These are phyloP conservation scores for Drosophila quasianomalipes DNA, from an alignment of 2,888 invertebrate species.

Conservation along the genomic window DNA sequence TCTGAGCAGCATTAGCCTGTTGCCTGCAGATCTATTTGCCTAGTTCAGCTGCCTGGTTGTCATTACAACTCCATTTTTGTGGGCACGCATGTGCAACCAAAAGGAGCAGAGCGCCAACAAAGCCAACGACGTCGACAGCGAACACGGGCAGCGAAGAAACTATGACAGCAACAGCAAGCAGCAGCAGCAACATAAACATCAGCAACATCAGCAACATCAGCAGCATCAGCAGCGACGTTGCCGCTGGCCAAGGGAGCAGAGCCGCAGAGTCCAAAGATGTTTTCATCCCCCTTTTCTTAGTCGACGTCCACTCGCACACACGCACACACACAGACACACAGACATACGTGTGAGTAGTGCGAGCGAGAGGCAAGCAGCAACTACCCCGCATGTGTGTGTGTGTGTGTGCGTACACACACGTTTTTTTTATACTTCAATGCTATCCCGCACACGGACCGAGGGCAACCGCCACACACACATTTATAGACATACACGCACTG, in stretches of 20 bases:
- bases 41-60: not conserved
- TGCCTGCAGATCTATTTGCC: not conserved
- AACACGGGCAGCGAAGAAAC: not conserved
- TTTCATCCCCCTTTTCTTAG: slow-evolving; percentile 77
- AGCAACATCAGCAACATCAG: not conserved
- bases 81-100: slow-evolving; percentile 1
- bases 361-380: slow-evolving; percentile 55
- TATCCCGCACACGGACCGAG: slow-evolving; percentile 53
- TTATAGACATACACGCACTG: not conserved
- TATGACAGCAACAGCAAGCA: slow-evolving; percentile 26
- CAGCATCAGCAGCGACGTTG: slow-evolving; percentile 27
- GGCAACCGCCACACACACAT: slow-evolving; percentile 31
- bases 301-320: slow-evolving; percentile 62
- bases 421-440: slow-evolving; percentile 24
- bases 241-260: slow-evolving; percentile 44
- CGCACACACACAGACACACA: slow-evolving; percentile 45
- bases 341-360: slow-evolving; percentile 26
- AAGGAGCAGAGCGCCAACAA: slow-evolving; percentile 17
- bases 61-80: slow-evolving; percentile 1
- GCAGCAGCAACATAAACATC: slow-evolving; percentile 21
- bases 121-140: not conserved
- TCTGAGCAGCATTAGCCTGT: not conserved
- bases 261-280: slow-evolving; percentile 60
- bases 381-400: slow-evolving; percentile 46
- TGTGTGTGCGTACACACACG: slow-evolving; percentile 46